A percentile compares a stretch with the other conserved stretches of the same genome.
phyloP scores from a whole-genome alignment of 2,113 vertebrate genomes.

The Leptobrachium leishanense region DNA sequence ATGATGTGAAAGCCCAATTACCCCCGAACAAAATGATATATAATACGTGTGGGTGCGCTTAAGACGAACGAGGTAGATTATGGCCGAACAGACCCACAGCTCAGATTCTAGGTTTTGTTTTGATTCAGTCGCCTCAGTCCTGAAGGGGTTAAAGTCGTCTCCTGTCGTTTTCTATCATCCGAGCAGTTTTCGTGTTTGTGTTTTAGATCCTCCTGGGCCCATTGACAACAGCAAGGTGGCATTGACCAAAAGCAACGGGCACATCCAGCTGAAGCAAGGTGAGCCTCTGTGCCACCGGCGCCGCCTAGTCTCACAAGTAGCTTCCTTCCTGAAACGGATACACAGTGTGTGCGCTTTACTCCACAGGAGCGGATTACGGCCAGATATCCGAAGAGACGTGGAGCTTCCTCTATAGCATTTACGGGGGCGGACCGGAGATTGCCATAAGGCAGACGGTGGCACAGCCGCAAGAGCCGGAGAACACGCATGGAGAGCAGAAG shows the following conservation, averaged over 20 bases:
- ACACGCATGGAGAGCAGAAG: constrained; percentile 86
- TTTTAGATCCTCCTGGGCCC: constrained; percentile 85
- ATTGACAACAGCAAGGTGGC: constrained; percentile 96
- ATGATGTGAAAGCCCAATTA: too few relatives aligned
- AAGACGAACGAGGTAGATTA: too few relatives aligned
- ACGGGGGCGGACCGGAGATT: constrained; percentile 89
- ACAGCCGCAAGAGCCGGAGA: constrained; percentile 72
- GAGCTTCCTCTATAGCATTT: constrained; percentile 85
- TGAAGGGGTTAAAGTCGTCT: too few relatives aligned
- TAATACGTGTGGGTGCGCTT: too few relatives aligned
- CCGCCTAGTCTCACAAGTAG: background rate
- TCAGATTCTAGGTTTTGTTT: too few relatives aligned
- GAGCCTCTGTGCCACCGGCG: constrained; percentile 46
- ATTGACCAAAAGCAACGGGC: constrained; percentile 84
- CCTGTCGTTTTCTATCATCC: too few relatives aligned
- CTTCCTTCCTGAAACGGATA: background rate
- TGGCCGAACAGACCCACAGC: too few relatives aligned
- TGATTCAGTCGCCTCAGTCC: too few relatives aligned
- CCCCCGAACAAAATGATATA: too few relatives aligned
- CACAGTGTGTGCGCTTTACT: background rate
- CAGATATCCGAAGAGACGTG: constrained; percentile 98
- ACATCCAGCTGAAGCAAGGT: constrained; percentile 94
- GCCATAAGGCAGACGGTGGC: constrained; percentile 85
- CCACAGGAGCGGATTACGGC: constrained; percentile 90
- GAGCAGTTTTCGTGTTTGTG: background rate